Conservation (phyloP, 2,888 invertebrate genomes). For the Acleris emargana region DNA sequence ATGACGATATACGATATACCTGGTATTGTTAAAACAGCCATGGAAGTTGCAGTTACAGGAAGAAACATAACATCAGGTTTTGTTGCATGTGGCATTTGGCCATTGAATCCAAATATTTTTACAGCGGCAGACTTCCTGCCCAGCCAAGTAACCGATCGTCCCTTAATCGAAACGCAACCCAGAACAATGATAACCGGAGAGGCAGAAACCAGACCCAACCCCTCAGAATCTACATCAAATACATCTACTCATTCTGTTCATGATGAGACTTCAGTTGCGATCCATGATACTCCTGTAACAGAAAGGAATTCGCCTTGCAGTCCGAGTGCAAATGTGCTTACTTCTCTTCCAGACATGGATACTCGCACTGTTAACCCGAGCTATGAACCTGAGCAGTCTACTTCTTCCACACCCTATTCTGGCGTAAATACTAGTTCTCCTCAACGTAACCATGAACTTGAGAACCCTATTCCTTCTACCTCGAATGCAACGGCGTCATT, state of each 20-base stretch:
- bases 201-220: neutral
- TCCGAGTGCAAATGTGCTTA: too few species aligned
- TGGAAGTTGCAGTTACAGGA: conserved; percentile 12
- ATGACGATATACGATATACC: conserved; percentile 48
- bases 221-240: neutral
- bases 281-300: too few species aligned
- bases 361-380: too few species aligned
- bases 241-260: too few species aligned
- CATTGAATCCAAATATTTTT: conserved; percentile 6
- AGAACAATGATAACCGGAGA: neutral
- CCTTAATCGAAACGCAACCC: neutral
- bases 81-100: conserved; percentile 15
- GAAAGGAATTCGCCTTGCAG: too few species aligned
- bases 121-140: neutral
- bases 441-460: neutral
- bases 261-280: too few species aligned
- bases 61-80: conserved; percentile 12
- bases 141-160: neutral
- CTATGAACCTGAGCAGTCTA: too few species aligned
- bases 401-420: too few species aligned
- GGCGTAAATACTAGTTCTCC: neutral
- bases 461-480: neutral
- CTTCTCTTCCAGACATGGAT: too few species aligned
- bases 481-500: neutral
- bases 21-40: conserved; percentile 5